Evolutionary conservation across 2,888 invertebrate species (phyloP), one percentile per base, ranked within the genome.

Genomic region (Thera obeliscata): DNA sequence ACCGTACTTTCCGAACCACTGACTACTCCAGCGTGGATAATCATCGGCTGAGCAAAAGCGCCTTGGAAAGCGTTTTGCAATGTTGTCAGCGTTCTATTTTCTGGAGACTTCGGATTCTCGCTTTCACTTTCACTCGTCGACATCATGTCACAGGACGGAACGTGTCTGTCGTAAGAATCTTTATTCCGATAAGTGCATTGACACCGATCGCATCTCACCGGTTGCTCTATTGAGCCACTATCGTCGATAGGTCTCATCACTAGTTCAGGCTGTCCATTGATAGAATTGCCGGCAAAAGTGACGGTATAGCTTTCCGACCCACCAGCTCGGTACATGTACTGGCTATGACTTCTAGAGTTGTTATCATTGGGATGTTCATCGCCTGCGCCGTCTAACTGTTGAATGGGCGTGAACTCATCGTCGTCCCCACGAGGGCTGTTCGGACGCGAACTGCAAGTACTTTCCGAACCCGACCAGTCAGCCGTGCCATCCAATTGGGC

Each of bases 141-240:
- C 88, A 97, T 95, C 83, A 96, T 95, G 77, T 97, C 97, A 82
- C 98, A 98, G 36, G 95, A 95, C 7, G 95, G 94, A 69, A 97
- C 90, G 83, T 98, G 98, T 56, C 97, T 94, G 78, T 97, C 96
- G 80, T 96, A 98, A 63, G 97, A 97, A 69, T 96, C 96, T 72
- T 96, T 96, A 59, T 97, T 97, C 78, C 97, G 94, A 81, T 97
- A 98, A 2, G 97, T 97, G 81, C 98, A 96, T 78, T 97, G 97
- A 82, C 98, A 98, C 72, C 97, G 95, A 76, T 96, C 96, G 87
- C 98, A 98, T 78, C 97, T 96, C 0, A 98, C 98, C 6, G 97
- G 96, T 77, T 96, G 95, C 76, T 96, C 96, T 52, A 94, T 94
- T 1, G 81, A 82, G 41, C 87, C 81, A 41, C 82, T 84, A 61